Evolutionary conservation across 2,888 invertebrate species (phyloP).

Genomic region (Yponomeuta sedellus): DNA sequence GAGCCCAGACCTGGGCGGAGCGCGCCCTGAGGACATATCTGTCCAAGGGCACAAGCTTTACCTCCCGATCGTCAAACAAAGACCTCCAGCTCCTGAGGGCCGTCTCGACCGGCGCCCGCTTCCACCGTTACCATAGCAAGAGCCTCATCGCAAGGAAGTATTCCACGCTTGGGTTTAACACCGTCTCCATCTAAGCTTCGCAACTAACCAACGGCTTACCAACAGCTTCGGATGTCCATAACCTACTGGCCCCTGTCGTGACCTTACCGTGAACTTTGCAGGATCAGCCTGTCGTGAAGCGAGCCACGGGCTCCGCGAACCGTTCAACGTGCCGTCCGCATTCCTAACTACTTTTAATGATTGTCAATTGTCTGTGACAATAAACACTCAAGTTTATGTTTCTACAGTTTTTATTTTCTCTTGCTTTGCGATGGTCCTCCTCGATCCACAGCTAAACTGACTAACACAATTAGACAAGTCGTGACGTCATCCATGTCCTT

Average conservation of each 20-base stretch:
- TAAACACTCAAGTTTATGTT: conserved; percentile 56
- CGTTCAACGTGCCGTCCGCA: conserved; percentile 53
- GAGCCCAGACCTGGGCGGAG: conserved; percentile 91
- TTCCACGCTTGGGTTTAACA: conserved; percentile 73
- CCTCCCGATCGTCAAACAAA: conserved; percentile 78
- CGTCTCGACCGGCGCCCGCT: conserved; percentile 80
- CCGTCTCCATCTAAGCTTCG: conserved; percentile 69
- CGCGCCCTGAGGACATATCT: conserved; percentile 84
- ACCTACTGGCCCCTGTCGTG: conserved; percentile 47
- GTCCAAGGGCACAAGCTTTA: conserved; percentile 79
- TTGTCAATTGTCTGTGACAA: conserved; percentile 59
- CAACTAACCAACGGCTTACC: conserved; percentile 60
- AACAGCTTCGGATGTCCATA: conserved; percentile 41
- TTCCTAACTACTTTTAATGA: conserved; percentile 51
- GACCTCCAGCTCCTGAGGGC: conserved; percentile 77
- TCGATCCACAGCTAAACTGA: no score
- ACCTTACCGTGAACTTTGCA: conserved; percentile 69
- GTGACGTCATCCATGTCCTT: no score
- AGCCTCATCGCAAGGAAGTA: conserved; percentile 86
- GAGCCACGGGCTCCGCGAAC: conserved; percentile 22
- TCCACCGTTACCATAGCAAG: conserved; percentile 85
- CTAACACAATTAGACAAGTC: no score
- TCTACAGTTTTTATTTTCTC: conserved; percentile 42
- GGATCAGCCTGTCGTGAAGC: conserved; percentile 66
- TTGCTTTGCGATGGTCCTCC: conserved; percentile 29